Base-by-base conservation (phyloP, 2,888 invertebrate species). In the Sphaerophoria taeniata region DNA sequence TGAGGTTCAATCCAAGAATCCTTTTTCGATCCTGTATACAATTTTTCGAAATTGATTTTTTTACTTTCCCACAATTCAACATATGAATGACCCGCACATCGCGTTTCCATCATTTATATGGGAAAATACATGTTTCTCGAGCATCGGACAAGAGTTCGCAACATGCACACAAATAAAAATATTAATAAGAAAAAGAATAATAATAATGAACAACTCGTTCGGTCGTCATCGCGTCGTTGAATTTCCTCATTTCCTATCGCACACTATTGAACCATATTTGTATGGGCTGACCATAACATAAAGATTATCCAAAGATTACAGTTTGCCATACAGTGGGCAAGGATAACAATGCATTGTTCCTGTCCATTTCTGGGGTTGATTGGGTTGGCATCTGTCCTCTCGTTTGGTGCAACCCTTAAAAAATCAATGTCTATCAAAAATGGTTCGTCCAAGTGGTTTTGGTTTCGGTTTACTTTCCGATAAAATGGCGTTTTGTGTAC, bases 221-320 rank as follows among this genome's bases (percentile, higher is more conserved):
- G 77, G 47, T 34, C 45, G 55, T 74, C 71, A 77, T 82, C n/a
- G n/a, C n/a, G n/a, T n/a, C n/a, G n/a, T n/a, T n/a, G n/a, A n/a
- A n/a, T n/a, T 82, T 82, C 82, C 77, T 77, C 39, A 74, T 77
- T 73, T 67, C 7, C 7, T 70, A 60, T 55, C 56, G 51, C 74
- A 69, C 63, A 65, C 87, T 85, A 87, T 87, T 86, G 84, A 87
- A 82, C 63, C 79, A 87, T 88, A 88, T 88, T 88, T 88, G 88
- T 87, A 88, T 88, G 88, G 88, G 88, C 88, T 88, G 88, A 88
- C 88, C 88, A 88, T 88, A 88, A 87, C 88, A 88, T 72, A 80
- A 77, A 85, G 87, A 87, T 88, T 87, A 88, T 75, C 83, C 70
- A 81, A 47, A 60, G 85, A 85, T 81, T 81, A 81, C 47, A 71